Evolutionary conservation across 2,888 invertebrate species (phyloP).

Genomic region (Amblyteles armatorius): DNA sequence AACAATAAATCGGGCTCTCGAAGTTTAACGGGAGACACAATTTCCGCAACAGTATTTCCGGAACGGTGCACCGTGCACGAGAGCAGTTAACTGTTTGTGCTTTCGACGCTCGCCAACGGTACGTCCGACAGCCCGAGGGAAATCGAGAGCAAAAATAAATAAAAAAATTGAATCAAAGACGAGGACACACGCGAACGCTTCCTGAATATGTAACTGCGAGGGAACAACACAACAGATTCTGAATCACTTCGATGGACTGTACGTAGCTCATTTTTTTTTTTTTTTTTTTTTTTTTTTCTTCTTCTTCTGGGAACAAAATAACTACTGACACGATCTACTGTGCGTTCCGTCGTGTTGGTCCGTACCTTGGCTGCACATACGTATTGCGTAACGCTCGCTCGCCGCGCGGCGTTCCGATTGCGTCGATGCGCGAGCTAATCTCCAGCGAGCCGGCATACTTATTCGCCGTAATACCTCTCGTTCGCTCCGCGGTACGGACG

Average conservation of each 20-base stretch:
- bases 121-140: not conserved
- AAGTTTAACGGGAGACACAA: not conserved
- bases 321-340: slow-evolving; percentile 25
- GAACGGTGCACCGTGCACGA: not conserved
- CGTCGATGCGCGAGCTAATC: slow-evolving; percentile 50
- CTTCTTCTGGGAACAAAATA: not conserved
- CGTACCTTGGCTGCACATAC: slow-evolving; percentile 4
- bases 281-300: not conserved
- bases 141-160: not conserved
- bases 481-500: slow-evolving; percentile 24
- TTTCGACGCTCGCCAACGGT: not conserved
- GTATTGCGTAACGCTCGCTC: slow-evolving; percentile 50
- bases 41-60: not conserved
- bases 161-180: not conserved
- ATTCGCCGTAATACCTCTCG: not conserved
- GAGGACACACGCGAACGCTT: not conserved
- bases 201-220: not conserved
- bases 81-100: not conserved
- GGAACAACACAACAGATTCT: not conserved
- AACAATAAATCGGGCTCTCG: not conserved
- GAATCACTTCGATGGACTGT: not conserved
- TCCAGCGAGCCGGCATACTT: not conserved
- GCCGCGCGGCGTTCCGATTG: slow-evolving; percentile 43
- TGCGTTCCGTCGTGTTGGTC: slow-evolving; percentile 10
- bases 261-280: not conserved